Evolutionary conservation across 2,888 invertebrate species (phyloP).

Genomic region (Temnothorax unifasciatus): DNA sequence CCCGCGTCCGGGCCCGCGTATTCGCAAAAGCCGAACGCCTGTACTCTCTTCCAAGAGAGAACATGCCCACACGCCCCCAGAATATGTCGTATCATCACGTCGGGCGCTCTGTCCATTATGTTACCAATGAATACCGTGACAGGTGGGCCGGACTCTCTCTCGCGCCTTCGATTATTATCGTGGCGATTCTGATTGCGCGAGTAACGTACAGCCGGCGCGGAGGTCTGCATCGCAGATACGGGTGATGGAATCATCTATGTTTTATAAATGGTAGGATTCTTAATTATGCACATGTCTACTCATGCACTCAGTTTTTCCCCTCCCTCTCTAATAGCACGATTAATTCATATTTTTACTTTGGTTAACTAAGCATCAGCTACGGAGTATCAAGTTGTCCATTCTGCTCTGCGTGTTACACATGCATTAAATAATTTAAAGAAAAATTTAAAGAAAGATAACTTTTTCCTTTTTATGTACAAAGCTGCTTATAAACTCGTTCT

Average conservation of each 20-base stretch:
- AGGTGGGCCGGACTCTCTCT: slow-evolving; percentile 90
- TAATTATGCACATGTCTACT: slow-evolving; percentile 78
- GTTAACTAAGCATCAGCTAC: not conserved
- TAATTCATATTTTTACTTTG: slow-evolving; percentile 43
- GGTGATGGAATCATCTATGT: slow-evolving; percentile 87
- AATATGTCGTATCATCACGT: slow-evolving; percentile 97
- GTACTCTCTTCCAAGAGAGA: slow-evolving; percentile 98
- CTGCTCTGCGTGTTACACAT: not conserved
- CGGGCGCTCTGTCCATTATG: slow-evolving; percentile 97
- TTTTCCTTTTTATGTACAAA: not conserved
- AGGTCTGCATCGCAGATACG: slow-evolving; percentile 86
- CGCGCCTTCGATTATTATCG: slow-evolving; percentile 83
- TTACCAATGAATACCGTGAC: slow-evolving; percentile 99
- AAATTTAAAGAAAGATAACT: slow-evolving; percentile 1
- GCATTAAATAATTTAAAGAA: not conserved
- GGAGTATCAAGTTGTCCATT: slow-evolving; percentile 15
- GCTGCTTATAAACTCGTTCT: not conserved
- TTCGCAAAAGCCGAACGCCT: slow-evolving; percentile 99
- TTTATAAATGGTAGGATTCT: slow-evolving; percentile 77
- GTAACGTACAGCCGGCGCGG: slow-evolving; percentile 84
- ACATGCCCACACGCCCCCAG: slow-evolving; percentile 97
- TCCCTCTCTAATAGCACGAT: slow-evolving; percentile 71
- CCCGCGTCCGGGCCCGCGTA: slow-evolving; percentile 98
- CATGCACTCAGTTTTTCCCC: slow-evolving; percentile 72
- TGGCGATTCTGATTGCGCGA: slow-evolving; percentile 83